phyloP scores from a whole-genome alignment of 2,113 vertebrate genomes.

The Gallinago undulata region DNA sequence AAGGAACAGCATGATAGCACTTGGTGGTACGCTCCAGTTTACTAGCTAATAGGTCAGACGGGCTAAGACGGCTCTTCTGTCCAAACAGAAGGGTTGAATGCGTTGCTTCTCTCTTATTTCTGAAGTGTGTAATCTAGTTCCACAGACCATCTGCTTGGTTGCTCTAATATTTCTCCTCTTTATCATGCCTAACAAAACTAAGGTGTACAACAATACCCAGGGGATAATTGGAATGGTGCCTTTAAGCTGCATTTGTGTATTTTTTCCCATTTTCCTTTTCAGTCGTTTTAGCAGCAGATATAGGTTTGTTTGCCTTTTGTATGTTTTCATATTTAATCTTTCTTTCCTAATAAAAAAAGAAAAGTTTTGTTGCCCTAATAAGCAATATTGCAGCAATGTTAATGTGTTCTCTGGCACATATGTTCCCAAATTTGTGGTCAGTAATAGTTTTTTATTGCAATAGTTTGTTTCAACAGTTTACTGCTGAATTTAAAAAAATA shows the following conservation, averaged over 20 bases:
- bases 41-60: conserved; percentile 51
- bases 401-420: neutral
- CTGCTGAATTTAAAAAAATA: neutral
- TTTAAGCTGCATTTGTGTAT: neutral
- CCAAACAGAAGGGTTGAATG: conserved; percentile 62
- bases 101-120: conserved; percentile 33
- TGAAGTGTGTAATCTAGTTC: conserved; percentile 65
- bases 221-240: neutral
- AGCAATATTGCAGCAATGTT: neutral
- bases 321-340: neutral
- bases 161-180: conserved; percentile 34
- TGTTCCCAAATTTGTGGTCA: neutral
- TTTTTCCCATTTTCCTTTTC: neutral
- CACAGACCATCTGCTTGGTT: conserved; percentile 40
- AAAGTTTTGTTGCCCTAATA: neutral
- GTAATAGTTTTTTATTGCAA: neutral
- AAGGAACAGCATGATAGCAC: conserved; percentile 40
- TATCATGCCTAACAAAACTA: conserved; percentile 17
- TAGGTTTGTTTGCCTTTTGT: neutral
- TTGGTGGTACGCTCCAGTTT: conserved; percentile 17
- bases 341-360: neutral
- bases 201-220: conserved; percentile 16
- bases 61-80: conserved; percentile 46
- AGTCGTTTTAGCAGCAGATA: neutral
- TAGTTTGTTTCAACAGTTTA: neutral